Evolutionary conservation across 2,797 vertebrate genomes (phyloP).

Genomic region (Lepus oiostolus): DNA sequence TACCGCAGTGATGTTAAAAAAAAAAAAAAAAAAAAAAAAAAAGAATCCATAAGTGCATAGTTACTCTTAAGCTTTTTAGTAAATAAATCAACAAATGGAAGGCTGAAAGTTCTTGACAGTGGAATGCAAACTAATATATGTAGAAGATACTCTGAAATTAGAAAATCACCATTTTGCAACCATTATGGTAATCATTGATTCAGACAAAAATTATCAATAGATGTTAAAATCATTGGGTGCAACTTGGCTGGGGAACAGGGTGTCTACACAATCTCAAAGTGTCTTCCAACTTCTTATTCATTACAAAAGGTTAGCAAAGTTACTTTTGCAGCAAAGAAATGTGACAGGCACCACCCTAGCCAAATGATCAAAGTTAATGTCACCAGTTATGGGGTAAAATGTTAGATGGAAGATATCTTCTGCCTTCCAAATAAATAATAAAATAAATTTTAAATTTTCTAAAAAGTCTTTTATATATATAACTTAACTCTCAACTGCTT

Average conservation of each 20-base stretch:
- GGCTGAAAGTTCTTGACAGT: neutral
- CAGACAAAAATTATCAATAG: constrained; percentile 36
- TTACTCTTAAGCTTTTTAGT: constrained; percentile 29
- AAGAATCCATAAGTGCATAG: neutral
- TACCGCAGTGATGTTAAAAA: no score
- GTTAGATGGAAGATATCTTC: neutral
- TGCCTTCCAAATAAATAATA: no score
- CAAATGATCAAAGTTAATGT: constrained; percentile 47
- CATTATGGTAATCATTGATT: constrained; percentile 26
- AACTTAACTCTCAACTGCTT: constrained; percentile 38
- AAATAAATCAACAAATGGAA: neutral
- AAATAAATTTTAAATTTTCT: neutral
- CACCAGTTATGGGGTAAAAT: constrained; percentile 50
- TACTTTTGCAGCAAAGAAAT: neutral
- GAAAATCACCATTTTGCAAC: constrained; percentile 27
- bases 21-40: neutral
- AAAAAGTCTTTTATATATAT: neutral
- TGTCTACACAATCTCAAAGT: constrained; percentile 34
- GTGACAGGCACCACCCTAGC: constrained; percentile 1
- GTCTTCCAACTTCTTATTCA: constrained; percentile 1
- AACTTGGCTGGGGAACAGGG: neutral
- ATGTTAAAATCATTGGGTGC: constrained; percentile 52
- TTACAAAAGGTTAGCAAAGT: constrained; percentile 8
- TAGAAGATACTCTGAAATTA: constrained; percentile 53
- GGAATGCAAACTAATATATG: constrained; percentile 15